Base-by-base conservation (phyloP, 2,888 invertebrate species). In the Scotopteryx bipunctaria region DNA sequence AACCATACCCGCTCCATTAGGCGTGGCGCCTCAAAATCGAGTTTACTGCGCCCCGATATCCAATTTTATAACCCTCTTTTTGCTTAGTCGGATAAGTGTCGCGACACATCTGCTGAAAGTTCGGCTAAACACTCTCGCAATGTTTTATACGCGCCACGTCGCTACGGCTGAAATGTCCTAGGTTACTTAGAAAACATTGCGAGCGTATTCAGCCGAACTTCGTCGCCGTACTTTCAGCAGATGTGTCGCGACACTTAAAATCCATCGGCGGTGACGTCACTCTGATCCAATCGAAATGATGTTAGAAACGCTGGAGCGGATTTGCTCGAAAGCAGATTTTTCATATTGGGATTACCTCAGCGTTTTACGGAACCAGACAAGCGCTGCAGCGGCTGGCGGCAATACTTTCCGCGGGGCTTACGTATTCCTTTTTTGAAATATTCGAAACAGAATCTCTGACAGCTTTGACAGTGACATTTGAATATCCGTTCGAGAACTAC, bases 21-120 rank as follows among this genome's bases (percentile, higher is more conserved):
- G 48, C 45, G 42, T 47, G 48, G 51, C 54, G 56, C 48, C 41
- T 35, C 42, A 27, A 59, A 66, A 71, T 71, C 56, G 61, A 60
- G 59, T 70, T 66, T 61, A 17, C 44, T 40, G 45, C 21, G 21
- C 14, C 8, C 32, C 32, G 21, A 27, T 46, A 67, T 61, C 58
- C 51, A 66, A 64, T 67, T 67, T 61, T 58, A n/a, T n/a, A n/a
- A n/a, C n/a, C n/a, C n/a, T n/a, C n/a, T n/a, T n/a, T n/a, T n/a
- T n/a, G n/a, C n/a, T n/a, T n/a, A n/a, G n/a, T n/a, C n/a, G n/a
- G n/a, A n/a, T n/a, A n/a, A n/a, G n/a, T n/a, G n/a, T n/a, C n/a
- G n/a, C n/a, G n/a, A n/a, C n/a, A n/a, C n/a, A n/a, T n/a, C n/a
- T n/a, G n/a, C n/a, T n/a, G n/a, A n/a, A n/a, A n/a, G n/a, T n/a